A percentile compares a stretch with the other conserved stretches of the same genome.
phyloP scores from a whole-genome alignment of 2,888 invertebrate genomes.

The Endotricha flammealis region DNA sequence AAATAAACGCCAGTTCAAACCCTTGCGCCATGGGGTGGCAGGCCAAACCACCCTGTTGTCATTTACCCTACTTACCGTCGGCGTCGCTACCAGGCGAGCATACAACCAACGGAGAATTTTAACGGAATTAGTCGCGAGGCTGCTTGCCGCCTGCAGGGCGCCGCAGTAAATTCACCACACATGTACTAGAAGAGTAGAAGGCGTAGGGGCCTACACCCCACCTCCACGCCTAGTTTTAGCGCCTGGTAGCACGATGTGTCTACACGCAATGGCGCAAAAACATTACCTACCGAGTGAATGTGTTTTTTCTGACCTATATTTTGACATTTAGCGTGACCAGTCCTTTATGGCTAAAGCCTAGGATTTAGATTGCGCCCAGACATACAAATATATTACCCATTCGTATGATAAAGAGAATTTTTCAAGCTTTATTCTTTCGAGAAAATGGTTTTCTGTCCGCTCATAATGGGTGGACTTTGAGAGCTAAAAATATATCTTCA shows the following conservation, averaged over 20 bases:
- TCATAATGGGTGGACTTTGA: too few species aligned
- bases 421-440: not conserved
- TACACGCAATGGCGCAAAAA: constrained; percentile 67
- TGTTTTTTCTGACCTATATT: constrained; percentile 17
- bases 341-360: constrained; percentile 3
- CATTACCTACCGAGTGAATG: constrained; percentile 31
- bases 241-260: constrained; percentile 62
- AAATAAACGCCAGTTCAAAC: constrained; percentile 33
- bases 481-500: too few species aligned
- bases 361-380: constrained; percentile 1
- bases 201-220: constrained; percentile 39
- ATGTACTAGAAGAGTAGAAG: constrained; percentile 36
- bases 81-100: constrained; percentile 62
- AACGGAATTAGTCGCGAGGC: constrained; percentile 72
- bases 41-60: constrained; percentile 50
- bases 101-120: constrained; percentile 68
- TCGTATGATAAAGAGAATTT: not conserved
- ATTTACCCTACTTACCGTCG: constrained; percentile 61
- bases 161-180: constrained; percentile 68
- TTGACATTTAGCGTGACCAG: constrained; percentile 10
- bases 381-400: not conserved
- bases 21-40: constrained; percentile 33
- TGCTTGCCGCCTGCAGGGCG: constrained; percentile 67
- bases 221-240: constrained; percentile 60
- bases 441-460: not conserved